A percentile compares a stretch with the other conserved stretches of the same genome.
These are phyloP conservation scores for Phataginus tetradactyla DNA, from an alignment of 2,797 vertebrate species.

Conservation along the genomic window DNA sequence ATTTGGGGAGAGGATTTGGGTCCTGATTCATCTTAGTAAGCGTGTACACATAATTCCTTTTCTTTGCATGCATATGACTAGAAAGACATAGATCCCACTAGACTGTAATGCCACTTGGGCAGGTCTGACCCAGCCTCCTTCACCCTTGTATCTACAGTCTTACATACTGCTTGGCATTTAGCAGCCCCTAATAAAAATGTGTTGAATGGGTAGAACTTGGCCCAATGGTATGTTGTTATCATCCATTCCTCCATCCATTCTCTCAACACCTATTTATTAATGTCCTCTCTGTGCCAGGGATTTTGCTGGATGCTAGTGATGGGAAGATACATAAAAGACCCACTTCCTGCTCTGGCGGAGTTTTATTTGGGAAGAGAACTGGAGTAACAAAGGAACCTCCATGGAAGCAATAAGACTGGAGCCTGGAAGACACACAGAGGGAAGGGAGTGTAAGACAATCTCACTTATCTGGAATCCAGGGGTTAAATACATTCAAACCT, in stretches of 20 bases:
- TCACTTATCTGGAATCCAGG: not conserved
- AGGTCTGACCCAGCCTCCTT: not conserved
- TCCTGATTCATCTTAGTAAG: not conserved
- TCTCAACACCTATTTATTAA: not conserved
- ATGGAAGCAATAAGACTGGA: not conserved
- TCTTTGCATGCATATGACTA: not conserved
- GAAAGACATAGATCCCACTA: not conserved
- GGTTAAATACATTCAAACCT: not conserved
- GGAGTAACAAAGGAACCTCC: not conserved
- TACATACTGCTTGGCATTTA: not conserved
- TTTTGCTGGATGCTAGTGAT: not conserved
- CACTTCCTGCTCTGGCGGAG: not conserved
- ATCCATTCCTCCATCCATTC: not conserved
- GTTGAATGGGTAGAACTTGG: not conserved
- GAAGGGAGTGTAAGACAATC: not conserved
- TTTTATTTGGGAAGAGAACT: not conserved
- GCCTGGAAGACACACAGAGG: not conserved
- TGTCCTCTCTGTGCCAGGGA: not conserved
- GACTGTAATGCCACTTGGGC: not conserved
- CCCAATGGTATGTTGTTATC: not conserved
- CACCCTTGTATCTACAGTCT: not conserved
- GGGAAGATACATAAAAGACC: not conserved
- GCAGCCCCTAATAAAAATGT: not conserved
- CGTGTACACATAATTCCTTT: not conserved
- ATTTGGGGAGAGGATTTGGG: not conserved